Base-by-base conservation (phyloP, 2,797 vertebrate species). In the Hippopotamyrus pictus region DNA sequence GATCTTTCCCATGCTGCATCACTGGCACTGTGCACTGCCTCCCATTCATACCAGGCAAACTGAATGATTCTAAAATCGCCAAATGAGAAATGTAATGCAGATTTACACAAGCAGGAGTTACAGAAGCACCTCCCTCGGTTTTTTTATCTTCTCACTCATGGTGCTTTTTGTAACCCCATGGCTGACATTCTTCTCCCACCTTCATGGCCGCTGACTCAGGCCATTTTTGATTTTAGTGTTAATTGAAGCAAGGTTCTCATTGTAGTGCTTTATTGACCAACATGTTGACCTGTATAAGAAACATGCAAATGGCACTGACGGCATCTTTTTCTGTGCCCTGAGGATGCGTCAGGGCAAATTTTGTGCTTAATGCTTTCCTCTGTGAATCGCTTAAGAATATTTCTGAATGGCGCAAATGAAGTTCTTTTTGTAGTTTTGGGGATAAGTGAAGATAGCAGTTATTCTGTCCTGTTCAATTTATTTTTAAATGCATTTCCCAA, bases 131-230 rank as follows among this genome's bases (percentile, higher is more conserved):
- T 82, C 76, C 19, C 14, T 57, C 84, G 29, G 51, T 79, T 91
- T 53, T 86, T 87, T 22, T 29, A 69, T 5, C 69, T 73, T 37
- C 12, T 73, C 14, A 65, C 22, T 19, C 51, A 82, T 54, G 85
- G 46, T 73, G 76, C 59, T 41, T 50, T 17, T 89, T 89, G 57
- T 91, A 25, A 54, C 48, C 0, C 0, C 90, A 85, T 79, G 17
- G 51, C 59, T 14, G 4, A 85, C 12, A 51, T 85, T 83, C 89
- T 51, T 88, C 89, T 87, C 87, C 46, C 82, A 89, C 50, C 53
- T 44, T 79, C 76, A 89, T 87, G 85, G 84, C 82, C 82, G 94
- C 94, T 94, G 94, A 92, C 92, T 91, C 65, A 93, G 94, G 93
- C 92, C 54, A 89, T 76, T 84, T 22, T 90, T 91, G 91, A 91